phyloP scores from a whole-genome alignment of 2,797 vertebrate species.

The Dryobates pubescens region DNA sequence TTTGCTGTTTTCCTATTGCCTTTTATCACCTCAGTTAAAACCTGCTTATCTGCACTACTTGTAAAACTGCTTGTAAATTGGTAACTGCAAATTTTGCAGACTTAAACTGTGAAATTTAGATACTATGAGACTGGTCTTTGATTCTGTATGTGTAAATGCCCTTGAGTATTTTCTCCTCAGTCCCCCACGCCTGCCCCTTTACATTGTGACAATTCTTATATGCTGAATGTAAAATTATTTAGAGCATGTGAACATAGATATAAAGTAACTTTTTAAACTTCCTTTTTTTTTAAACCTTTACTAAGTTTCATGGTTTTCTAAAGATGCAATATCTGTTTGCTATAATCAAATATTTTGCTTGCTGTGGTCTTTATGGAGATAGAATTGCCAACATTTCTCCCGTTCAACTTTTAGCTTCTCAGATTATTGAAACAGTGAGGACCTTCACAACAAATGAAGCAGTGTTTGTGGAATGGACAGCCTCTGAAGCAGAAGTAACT shows the following conservation, averaged over 20 bases:
- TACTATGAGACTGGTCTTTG: neutral
- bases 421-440: slow-evolving; percentile 18
- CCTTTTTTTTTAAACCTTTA: neutral
- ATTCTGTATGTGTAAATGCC: neutral
- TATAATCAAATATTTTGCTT: neutral
- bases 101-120: neutral
- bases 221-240: neutral
- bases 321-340: neutral
- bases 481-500: neutral
- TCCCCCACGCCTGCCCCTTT: accelerated
- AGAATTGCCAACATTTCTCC: neutral
- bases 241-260: neutral
- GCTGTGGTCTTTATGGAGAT: neutral
- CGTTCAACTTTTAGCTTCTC: slow-evolving; percentile 55
- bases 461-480: slow-evolving; percentile 70
- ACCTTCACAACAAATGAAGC: slow-evolving; percentile 24
- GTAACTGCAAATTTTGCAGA: neutral
- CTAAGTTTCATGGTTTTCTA: neutral
- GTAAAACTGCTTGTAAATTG: neutral
- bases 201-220: neutral
- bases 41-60: neutral
- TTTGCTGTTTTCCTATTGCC: neutral
- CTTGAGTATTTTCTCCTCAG: neutral
- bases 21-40: neutral
- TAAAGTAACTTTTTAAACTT: neutral